phyloP scores from a whole-genome alignment of 2,888 invertebrate genomes.

The Andrena marginata region DNA sequence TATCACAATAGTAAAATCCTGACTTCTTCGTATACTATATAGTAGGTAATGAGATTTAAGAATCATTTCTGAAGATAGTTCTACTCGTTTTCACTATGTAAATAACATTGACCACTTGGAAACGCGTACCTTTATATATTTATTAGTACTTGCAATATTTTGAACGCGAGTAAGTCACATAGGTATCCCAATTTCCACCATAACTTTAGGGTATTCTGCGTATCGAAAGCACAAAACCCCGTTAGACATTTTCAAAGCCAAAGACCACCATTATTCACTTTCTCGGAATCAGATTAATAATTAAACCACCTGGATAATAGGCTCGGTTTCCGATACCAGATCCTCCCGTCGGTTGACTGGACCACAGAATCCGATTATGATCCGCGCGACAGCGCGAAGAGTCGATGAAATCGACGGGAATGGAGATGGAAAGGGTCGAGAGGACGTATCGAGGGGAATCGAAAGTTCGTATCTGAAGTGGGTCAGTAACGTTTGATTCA shows the following conservation, averaged over 20 bases:
- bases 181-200: too few relatives aligned
- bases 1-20: too few relatives aligned
- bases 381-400: constrained; percentile 30
- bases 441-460: constrained; percentile 61
- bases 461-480: constrained; percentile 72
- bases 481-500: constrained; percentile 74
- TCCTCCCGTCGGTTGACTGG: constrained; percentile 15
- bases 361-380: constrained; percentile 48
- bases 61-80: too few relatives aligned
- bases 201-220: background rate
- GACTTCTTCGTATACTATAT: too few relatives aligned
- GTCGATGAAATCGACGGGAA: constrained; percentile 26
- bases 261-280: background rate
- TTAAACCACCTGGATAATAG: constrained; percentile 18
- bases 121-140: too few relatives aligned
- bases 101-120: too few relatives aligned
- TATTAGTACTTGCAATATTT: too few relatives aligned
- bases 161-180: too few relatives aligned
- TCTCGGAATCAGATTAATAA: constrained; percentile 2
- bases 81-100: too few relatives aligned
- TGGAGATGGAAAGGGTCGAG: constrained; percentile 45
- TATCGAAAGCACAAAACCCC: background rate
- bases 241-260: background rate
- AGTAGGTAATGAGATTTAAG: too few relatives aligned
- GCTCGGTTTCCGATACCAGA: constrained; percentile 12